Evolutionary conservation across 1,140 invertebrate species (phyloP), one percentile per base, ranked within the genome.

Genomic region (Hypothenemus hampei): DNA sequence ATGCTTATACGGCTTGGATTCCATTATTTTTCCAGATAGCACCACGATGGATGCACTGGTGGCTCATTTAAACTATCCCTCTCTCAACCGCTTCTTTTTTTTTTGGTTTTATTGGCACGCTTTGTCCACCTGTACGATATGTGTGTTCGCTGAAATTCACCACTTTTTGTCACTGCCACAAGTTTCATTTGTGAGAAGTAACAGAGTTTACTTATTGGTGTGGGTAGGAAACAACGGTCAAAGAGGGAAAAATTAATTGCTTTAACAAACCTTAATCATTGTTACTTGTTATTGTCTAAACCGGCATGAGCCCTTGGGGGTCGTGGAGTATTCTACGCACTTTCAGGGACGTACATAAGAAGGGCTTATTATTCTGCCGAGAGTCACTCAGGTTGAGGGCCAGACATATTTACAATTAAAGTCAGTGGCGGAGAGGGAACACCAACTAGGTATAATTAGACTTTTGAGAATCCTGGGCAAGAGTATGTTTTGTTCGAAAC

Each of bases 21-120:
- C 54, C 54, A 57, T 57, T 57, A 57, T 57, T 57, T 50, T 50
- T 57, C 54, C 43, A 55, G 52, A 55, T 46, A 55, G 31, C 37
- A 20, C 6, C 13, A 18, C 51, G 52, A 55, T 46, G 44, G 52
- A 55, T 55, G 52, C 52, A 47, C 43, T 18, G 44, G 49, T 43
- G 37, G 49, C 29, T 52, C 49, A 52, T 52, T 52, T 52, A 43
- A 52, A 19, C 37, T 26, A 47, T 20, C 23, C 6, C 43, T 21
- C 23, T 11, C 26, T n/a, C n/a, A n/a, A 50, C 24, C n/a, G n/a
- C n/a, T n/a, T n/a, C n/a, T n/a, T n/a, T 52, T 52, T 49, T 52
- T 43, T 37, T n/a, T 11, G 16, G 15, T 52, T 52, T 52, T 43
- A 43, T 52, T 41, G 49, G 37, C 49, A 43, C 33, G 23, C 8